Evolutionary conservation across 2,888 invertebrate genomes (phyloP).

Genomic region (Drosophila rubida): DNA sequence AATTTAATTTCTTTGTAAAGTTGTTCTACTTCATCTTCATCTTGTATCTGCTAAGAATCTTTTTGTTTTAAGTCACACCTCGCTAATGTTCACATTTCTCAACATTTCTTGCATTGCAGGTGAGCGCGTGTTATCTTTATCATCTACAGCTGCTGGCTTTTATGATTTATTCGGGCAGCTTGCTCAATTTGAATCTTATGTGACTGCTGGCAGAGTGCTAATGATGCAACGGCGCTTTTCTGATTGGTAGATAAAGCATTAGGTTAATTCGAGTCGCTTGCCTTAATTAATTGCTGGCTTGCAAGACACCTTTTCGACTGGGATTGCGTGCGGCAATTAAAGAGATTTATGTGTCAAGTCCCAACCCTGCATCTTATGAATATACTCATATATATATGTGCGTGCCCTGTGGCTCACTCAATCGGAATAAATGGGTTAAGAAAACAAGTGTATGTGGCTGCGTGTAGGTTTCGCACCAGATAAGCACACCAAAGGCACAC

Average conservation of each 20-base stretch:
- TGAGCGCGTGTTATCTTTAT: slow-evolving; percentile 13
- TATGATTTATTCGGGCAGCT: slow-evolving; percentile 11
- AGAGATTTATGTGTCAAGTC: slow-evolving; percentile 59
- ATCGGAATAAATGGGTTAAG: slow-evolving; percentile 56
- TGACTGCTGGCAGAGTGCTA: slow-evolving; percentile 28
- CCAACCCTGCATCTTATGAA: slow-evolving; percentile 33
- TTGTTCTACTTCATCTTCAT: neutral
- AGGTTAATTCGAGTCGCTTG: slow-evolving; percentile 49
- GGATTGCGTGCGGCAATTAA: slow-evolving; percentile 61
- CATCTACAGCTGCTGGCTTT: neutral
- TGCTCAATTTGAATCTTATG: slow-evolving; percentile 5
- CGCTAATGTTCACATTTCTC: neutral
- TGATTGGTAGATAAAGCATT: slow-evolving; percentile 49
- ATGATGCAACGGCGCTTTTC: slow-evolving; percentile 46
- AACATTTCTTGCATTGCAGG: slow-evolving; percentile 4
- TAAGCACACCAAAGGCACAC: slow-evolving; percentile 24
- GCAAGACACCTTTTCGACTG: slow-evolving; percentile 35
- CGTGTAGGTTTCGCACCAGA: slow-evolving; percentile 52
- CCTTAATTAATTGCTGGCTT: slow-evolving; percentile 55
- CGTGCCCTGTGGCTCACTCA: slow-evolving; percentile 27
- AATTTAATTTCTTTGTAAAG: neutral
- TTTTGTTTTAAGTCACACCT: slow-evolving; percentile 1
- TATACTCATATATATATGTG: slow-evolving; percentile 24
- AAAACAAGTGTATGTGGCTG: slow-evolving; percentile 39
- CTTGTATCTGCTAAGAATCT: neutral